These are phyloP conservation scores for Latheticus oryzae DNA, from an alignment of 2,888 invertebrate species.

Conservation along the genomic window DNA sequence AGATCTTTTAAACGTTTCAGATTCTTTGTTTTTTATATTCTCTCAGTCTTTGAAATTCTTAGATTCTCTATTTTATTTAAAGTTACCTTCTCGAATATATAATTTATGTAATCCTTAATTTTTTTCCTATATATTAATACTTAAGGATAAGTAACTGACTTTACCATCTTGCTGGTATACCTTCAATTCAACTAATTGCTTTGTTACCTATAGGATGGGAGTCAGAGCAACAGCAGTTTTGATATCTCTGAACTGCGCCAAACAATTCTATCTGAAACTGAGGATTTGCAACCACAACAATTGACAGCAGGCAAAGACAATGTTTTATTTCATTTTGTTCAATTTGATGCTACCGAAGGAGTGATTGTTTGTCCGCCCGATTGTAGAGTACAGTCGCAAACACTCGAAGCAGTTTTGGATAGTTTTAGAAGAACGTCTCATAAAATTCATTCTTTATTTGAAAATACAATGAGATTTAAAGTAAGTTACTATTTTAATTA, in stretches of 20 bases:
- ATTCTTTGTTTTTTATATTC: too few species aligned
- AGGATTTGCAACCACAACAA: constrained; percentile 70
- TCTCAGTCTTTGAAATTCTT: too few species aligned
- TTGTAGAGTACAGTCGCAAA: constrained; percentile 57
- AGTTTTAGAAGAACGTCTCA: constrained; percentile 80
- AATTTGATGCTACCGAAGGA: constrained; percentile 78
- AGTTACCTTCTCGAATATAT: too few species aligned
- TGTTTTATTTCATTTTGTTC: constrained; percentile 80
- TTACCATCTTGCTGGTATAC: too few species aligned
- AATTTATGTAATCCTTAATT: too few species aligned
- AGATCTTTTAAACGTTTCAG: too few species aligned
- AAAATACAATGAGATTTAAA: constrained; percentile 74
- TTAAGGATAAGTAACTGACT: too few species aligned
- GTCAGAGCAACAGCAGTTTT: constrained; percentile 73
- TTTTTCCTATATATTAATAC: too few species aligned
- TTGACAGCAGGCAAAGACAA: constrained; percentile 79
- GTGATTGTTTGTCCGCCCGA: constrained; percentile 74
- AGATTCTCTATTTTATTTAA: too few species aligned
- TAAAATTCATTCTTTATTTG: constrained; percentile 78
- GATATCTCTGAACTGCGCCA: constrained; percentile 80
- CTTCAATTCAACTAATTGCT: too few species aligned
- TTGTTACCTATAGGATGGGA: constrained; percentile 75
- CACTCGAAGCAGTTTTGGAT: constrained; percentile 68
- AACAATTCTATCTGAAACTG: constrained; percentile 77
- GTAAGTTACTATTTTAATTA: too few species aligned